Base-by-base conservation (phyloP, 1,140 invertebrate species). In the Thrips palmi region DNA sequence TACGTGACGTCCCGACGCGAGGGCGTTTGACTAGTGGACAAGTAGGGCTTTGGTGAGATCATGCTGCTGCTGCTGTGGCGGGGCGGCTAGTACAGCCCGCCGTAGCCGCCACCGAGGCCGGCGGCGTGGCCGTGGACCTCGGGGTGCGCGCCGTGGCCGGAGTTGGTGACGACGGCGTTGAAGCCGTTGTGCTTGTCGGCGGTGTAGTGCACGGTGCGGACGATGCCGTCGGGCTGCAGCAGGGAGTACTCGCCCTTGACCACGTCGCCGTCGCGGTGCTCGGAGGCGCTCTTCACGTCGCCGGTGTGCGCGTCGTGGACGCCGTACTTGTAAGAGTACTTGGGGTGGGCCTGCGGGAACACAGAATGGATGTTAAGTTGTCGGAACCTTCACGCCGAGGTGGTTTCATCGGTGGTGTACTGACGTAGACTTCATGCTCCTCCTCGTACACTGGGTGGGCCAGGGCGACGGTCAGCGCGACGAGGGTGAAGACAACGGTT, bases 381-480 rank as follows among this genome's bases (percentile, higher is more conserved):
- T n/a, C n/a, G n/a, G n/a, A n/a, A n/a, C n/a, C n/a, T n/a, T n/a
- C n/a, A n/a, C n/a, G n/a, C n/a, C n/a, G n/a, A n/a, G n/a, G n/a
- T n/a, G n/a, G n/a, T n/a, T n/a, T n/a, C n/a, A n/a, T n/a, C n/a
- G n/a, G n/a, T n/a, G n/a, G n/a, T n/a, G n/a, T n/a, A n/a, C n/a
- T n/a, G n/a, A n/a, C n/a, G n/a, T n/a, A n/a, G n/a, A n/a, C n/a
- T n/a, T n/a, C n/a, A n/a, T n/a, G n/a, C n/a, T n/a, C n/a, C n/a
- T n/a, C n/a, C n/a, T n/a, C n/a, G n/a, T n/a, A n/a, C n/a, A n/a
- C n/a, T n/a, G n/a, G n/a, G n/a, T 43, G 58, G 15, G 55, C 50
- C 1, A 45, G 42, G n/a, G 43, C 48, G 35, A 56, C 50, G 7
- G 50, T 35, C 33, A 52, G 52, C 4, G 54, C 47, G 2, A 50